Evolutionary conservation across 2,113 vertebrate genomes (phyloP).

Genomic region (Protobothrops mucrosquamatus): DNA sequence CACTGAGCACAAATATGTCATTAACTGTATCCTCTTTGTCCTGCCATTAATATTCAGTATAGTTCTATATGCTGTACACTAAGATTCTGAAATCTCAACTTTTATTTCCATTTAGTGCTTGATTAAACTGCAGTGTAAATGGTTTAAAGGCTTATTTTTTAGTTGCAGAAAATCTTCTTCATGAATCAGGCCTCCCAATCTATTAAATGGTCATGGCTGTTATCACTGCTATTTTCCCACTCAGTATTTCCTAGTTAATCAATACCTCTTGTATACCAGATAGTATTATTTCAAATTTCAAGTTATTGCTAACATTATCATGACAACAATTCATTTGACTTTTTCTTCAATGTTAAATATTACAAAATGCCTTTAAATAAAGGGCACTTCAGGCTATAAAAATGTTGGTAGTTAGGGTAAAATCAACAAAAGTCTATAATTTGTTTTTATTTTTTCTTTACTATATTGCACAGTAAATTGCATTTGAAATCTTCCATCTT

Average conservation of each 20-base stretch:
- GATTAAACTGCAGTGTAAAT: constrained; percentile 35
- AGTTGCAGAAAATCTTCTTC: constrained; percentile 41
- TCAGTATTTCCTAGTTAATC: constrained; percentile 41
- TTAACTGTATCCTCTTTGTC: background rate
- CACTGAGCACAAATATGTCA: background rate
- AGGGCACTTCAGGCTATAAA: constrained; percentile 10
- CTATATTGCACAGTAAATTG: background rate
- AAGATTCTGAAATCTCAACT: background rate
- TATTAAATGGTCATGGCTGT: constrained; percentile 36
- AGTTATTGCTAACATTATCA: constrained; percentile 10
- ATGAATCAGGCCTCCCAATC: constrained; percentile 35
- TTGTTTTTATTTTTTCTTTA: background rate
- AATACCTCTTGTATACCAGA: constrained; percentile 24
- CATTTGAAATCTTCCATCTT: background rate
- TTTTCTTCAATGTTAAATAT: constrained; percentile 31
- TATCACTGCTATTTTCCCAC: constrained; percentile 13
- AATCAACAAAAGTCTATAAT: background rate
- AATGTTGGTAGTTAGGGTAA: constrained; percentile 20
- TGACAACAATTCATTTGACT: constrained; percentile 33
- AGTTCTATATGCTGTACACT: constrained; percentile 16
- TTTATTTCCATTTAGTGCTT: constrained; percentile 28
- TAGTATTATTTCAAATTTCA: constrained; percentile 22
- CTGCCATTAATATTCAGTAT: background rate
- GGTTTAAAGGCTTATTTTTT: constrained; percentile 21
- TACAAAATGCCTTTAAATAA: constrained; percentile 32